A percentile compares a stretch with the other conserved stretches of the same genome.
These are phyloP conservation scores for Glaucidium brasilianum DNA, from an alignment of 2,113 vertebrate species.

Conservation along the genomic window DNA sequence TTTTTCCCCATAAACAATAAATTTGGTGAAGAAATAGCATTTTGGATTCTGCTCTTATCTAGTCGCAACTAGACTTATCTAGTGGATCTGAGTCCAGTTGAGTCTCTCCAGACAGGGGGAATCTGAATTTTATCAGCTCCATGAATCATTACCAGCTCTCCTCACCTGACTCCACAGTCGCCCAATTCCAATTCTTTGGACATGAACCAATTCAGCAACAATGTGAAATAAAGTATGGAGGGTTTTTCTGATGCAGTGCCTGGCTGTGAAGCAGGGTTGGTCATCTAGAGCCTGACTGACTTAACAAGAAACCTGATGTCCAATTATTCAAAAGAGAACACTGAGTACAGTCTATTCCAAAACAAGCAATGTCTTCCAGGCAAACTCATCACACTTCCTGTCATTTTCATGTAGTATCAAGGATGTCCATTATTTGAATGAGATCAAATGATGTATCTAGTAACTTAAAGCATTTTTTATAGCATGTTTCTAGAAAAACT, in stretches of 20 bases:
- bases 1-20: background rate
- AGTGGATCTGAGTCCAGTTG: background rate
- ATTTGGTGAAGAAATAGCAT: background rate
- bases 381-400: background rate
- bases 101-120: background rate
- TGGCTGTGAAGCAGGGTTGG: background rate
- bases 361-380: background rate
- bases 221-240: background rate
- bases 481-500: background rate
- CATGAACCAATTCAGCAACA: background rate
- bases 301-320: background rate
- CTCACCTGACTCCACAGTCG: background rate
- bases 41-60: background rate
- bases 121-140: background rate
- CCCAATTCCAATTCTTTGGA: background rate
- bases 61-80: background rate
- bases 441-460: background rate
- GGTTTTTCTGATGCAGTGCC: background rate
- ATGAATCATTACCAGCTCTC: background rate
- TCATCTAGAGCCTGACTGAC: background rate
- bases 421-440: background rate
- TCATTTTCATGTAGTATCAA: background rate
- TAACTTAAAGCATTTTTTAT: background rate
- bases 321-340: background rate
- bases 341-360: background rate